A percentile compares a stretch with the other conserved stretches of the same genome.
Conservation (phyloP, 1,140 invertebrate genomes). For the Muscidifurax raptorellus region DNA sequence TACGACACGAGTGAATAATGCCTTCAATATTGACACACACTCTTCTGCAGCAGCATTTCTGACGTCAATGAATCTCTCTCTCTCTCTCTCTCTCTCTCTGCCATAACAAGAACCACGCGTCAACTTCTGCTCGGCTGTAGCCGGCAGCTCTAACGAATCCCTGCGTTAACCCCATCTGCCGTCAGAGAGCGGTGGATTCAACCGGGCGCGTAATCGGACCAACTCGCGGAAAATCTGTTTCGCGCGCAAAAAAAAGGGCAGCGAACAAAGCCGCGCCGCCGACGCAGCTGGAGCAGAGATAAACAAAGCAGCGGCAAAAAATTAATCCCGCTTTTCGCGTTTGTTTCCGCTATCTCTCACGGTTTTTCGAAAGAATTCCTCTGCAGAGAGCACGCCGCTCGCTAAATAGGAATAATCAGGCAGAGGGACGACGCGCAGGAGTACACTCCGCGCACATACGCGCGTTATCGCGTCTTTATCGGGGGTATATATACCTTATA, state of each 20-base stretch:
- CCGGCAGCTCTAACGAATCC: slow-evolving; percentile 55
- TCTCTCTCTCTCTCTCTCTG: no score
- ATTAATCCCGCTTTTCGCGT: slow-evolving; percentile 13
- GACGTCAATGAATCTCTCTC: slow-evolving; percentile 4
- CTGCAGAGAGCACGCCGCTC: not conserved
- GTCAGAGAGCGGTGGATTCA: slow-evolving; percentile 41
- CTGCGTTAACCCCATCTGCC: slow-evolving; percentile 53
- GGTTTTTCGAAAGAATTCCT: not conserved
- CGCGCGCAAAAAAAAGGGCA: slow-evolving; percentile 27
- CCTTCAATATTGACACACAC: slow-evolving; percentile 27
- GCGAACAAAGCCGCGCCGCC: not conserved
- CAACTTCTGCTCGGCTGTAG: slow-evolving; percentile 15
- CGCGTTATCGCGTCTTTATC: no score
- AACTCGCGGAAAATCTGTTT: slow-evolving; percentile 32
- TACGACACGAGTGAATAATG: not conserved
- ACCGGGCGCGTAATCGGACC: slow-evolving; percentile 3
- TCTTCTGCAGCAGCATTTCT: no score
- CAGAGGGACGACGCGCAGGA: slow-evolving; percentile 58
- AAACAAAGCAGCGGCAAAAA: slow-evolving; percentile 5
- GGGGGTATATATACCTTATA: not conserved
- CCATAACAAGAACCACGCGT: not conserved
- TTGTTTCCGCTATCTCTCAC: not conserved
- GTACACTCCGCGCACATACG: no score
- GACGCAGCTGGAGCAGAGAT: not conserved
- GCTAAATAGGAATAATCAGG: slow-evolving; percentile 72